These are phyloP conservation scores for Ciconia maguari DNA, from an alignment of 2,113 vertebrate species.

Conservation along the genomic window DNA sequence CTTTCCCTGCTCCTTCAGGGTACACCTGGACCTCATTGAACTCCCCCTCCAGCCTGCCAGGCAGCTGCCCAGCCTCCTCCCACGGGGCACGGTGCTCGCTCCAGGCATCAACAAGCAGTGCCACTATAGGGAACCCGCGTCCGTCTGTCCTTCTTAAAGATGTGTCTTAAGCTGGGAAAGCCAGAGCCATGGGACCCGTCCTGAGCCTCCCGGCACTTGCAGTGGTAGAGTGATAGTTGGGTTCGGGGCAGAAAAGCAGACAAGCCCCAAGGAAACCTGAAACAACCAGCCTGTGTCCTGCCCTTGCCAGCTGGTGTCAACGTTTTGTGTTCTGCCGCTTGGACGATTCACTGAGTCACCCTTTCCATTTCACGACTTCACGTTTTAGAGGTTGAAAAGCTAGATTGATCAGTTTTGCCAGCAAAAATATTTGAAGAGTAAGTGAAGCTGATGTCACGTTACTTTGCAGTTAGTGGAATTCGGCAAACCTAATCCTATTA, in stretches of 20 bases:
- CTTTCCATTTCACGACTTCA: conserved; percentile 43
- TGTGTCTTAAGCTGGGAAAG: background rate
- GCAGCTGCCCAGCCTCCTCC: background rate
- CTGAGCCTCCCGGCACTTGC: background rate
- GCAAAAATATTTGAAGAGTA: conserved; percentile 62
- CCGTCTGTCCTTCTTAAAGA: background rate
- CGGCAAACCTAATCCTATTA: conserved; percentile 66
- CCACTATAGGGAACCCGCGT: background rate
- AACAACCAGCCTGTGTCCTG: background rate
- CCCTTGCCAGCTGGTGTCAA: background rate
- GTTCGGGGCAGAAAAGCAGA: background rate
- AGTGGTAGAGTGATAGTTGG: background rate
- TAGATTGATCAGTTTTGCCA: conserved; percentile 50
- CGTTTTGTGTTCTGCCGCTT: conserved; percentile 50
- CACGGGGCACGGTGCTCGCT: background rate
- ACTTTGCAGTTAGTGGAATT: conserved; percentile 66
- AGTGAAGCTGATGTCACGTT: conserved; percentile 63
- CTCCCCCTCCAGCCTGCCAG: background rate
- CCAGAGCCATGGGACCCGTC: background rate
- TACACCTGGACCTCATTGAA: too few relatives aligned
- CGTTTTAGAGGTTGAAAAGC: conserved; percentile 35
- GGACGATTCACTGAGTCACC: conserved; percentile 31
- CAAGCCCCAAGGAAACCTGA: background rate
- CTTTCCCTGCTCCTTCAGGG: background rate
- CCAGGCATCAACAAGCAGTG: background rate